phyloP scores from a whole-genome alignment of 2,113 vertebrate species.

The Psophia crepitans region DNA sequence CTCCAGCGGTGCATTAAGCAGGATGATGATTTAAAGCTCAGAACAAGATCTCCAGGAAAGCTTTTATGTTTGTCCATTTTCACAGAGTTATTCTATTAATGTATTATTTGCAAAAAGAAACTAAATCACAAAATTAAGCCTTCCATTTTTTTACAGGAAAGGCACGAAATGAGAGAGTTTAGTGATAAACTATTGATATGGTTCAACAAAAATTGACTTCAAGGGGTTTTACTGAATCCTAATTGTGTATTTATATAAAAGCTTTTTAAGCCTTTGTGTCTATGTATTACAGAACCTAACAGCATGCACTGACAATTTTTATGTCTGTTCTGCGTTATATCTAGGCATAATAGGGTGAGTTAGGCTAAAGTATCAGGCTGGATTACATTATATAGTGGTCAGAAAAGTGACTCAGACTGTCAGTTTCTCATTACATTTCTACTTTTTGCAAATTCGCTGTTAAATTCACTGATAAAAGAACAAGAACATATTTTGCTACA shows the following conservation, averaged over 20 bases:
- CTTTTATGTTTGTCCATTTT: slow-evolving; percentile 29
- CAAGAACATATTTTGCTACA: not conserved
- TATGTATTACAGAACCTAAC: not conserved
- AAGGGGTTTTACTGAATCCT: slow-evolving; percentile 22
- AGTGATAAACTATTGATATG: slow-evolving; percentile 6
- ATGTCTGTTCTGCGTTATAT: slow-evolving; percentile 25
- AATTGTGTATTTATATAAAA: slow-evolving; percentile 35
- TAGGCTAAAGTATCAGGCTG: not conserved
- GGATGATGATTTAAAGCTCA: slow-evolving; percentile 34
- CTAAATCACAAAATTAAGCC: slow-evolving; percentile 11
- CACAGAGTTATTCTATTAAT: slow-evolving; percentile 1
- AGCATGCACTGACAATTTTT: not conserved
- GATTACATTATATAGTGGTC: not conserved
- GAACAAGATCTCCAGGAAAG: slow-evolving; percentile 1
- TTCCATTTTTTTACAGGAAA: not conserved
- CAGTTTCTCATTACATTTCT: not conserved
- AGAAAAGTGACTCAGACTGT: not conserved
- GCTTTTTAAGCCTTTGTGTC: slow-evolving; percentile 23
- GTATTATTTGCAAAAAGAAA: not conserved
- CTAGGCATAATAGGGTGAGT: not conserved
- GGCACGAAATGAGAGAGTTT: not conserved
- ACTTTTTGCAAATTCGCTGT: not conserved
- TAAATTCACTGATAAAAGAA: not conserved
- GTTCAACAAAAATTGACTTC: slow-evolving; percentile 20
- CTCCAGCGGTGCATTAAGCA: not conserved